Base-by-base conservation (phyloP, 2,797 vertebrate species). In the Pseudomugil gertrudae region DNA sequence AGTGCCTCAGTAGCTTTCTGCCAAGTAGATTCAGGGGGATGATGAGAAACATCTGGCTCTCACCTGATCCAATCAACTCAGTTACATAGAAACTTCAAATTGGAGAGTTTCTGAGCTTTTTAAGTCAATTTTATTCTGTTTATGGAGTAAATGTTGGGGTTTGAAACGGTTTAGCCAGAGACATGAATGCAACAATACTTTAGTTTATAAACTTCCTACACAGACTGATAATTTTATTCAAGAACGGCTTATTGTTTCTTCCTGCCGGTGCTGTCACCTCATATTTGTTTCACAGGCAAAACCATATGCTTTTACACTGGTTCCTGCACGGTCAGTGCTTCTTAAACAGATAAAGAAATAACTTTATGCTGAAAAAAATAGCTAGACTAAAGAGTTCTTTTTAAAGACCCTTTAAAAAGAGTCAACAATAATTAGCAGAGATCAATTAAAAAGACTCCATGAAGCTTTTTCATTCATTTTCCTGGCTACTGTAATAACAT, bases 401-500 rank as follows among this genome's bases (percentile, higher is more conserved):
- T 17, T 17, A 38, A 38, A 38, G 14, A 43, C 6, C 15, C 15
- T 38, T 38, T 38, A 38, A 38, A 38, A 38, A 15, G 14, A 43
- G 17, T 45, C 43, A 40, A 14, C 15, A 40, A 40, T 17, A 40
- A 40, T 17, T 13, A 19, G 38, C 5, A 19, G 38, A 17, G 38
- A 40, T 40, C 9, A 8, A 21, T 21, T 45, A 45, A 45, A 32
- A 1, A 32, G 8, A 32, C 32, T 32, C 7, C 3, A 32, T 32
- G 4, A 32, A 32, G 32, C 3, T 32, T 30, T 32, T 9, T 32
- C 32, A 29, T 48, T 27, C 9, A 5, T 2, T 50, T 17, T 29
- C 43, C 38, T 65, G 61, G 3, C 58, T 84, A 87, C 19, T 71
- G 64, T 87, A 80, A 27, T 26, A 56, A 45, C 53, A 4, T 3